phyloP scores from a whole-genome alignment of 1,140 invertebrate species.

The Drosophila saltans region DNA sequence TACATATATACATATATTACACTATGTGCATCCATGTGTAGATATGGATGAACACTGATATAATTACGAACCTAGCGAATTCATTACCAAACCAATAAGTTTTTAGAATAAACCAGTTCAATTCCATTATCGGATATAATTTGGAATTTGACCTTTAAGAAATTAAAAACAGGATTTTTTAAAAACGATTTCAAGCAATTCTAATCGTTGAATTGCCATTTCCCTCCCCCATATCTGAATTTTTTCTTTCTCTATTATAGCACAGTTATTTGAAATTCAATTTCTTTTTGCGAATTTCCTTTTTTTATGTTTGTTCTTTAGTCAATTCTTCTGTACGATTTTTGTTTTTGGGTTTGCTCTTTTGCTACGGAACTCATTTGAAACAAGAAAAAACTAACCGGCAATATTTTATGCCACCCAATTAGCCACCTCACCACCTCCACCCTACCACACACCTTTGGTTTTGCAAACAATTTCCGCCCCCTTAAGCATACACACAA shows the following conservation, averaged over 20 bases:
- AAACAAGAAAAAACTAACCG: slow-evolving; percentile 68
- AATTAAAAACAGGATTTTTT: not conserved
- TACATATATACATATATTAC: not conserved
- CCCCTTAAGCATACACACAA: slow-evolving; percentile 52
- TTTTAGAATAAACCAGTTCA: too few species aligned
- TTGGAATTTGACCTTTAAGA: not conserved
- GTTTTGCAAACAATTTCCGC: slow-evolving; percentile 62
- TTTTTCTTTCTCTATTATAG: not conserved
- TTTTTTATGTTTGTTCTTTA: slow-evolving; percentile 18
- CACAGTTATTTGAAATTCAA: slow-evolving; percentile 35
- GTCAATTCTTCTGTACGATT: slow-evolving; percentile 34
- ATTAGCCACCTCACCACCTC: slow-evolving; percentile 44
- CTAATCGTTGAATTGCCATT: slow-evolving; percentile 41
- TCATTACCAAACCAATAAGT: too few species aligned
- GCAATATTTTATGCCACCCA: slow-evolving; percentile 81
- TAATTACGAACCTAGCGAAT: too few species aligned
- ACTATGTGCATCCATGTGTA: not conserved
- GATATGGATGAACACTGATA: too few species aligned
- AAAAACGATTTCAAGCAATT: slow-evolving; percentile 47
- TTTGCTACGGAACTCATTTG: slow-evolving; percentile 75
- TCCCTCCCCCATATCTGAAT: not conserved
- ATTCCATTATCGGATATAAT: too few species aligned
- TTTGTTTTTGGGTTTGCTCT: slow-evolving; percentile 64
- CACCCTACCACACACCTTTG: not conserved
- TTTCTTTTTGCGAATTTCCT: slow-evolving; percentile 26